Base-by-base conservation (phyloP, 2,888 invertebrate genomes). In the Spialia ferax region DNA sequence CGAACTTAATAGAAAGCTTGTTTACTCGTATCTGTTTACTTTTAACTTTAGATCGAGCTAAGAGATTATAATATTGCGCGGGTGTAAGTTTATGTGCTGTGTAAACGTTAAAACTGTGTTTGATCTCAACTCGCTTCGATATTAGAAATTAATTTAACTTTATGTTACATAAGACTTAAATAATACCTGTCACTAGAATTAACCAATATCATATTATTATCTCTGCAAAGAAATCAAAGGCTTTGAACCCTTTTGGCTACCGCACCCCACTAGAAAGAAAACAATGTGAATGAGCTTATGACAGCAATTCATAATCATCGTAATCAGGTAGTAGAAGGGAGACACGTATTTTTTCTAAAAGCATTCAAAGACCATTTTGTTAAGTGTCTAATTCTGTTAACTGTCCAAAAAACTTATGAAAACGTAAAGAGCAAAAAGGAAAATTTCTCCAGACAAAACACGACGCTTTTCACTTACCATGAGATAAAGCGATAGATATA, bases 401-500 rank as follows among this genome's bases (percentile, higher is more conserved):
- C n/a, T n/a, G n/a, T n/a, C n/a, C n/a, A n/a, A n/a, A n/a, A n/a
- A n/a, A n/a, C n/a, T n/a, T n/a, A n/a, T n/a, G 5, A 26, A 26
- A 26, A 32, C 8, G 0, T 8, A 32, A 32, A 10, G 5, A 35
- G 13, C 13, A 13, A 13, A 35, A 35, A 35, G 13, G 35, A 35
- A 35, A 35, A 4, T 13, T 35, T 1, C 35, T 11, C 11, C 11
- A 35, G 48, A 22, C 1, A 7, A 13, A 52, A 52, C 22, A 50
- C 18, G 10, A 8, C 22, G 5, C 52, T 3, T 10, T 29, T 54
- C 50, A 65, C 23, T 57, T 38, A 57, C 56, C 26, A 57, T 65
- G 18, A 59, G 52, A 52, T 65, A 52, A 60, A 66, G 42, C 42
- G 59, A n/a, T 26, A 52, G 59, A 32, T 59, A 13, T 32, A 52